Conservation (phyloP, 2,113 vertebrate genomes). For the Bettongia penicillata region DNA sequence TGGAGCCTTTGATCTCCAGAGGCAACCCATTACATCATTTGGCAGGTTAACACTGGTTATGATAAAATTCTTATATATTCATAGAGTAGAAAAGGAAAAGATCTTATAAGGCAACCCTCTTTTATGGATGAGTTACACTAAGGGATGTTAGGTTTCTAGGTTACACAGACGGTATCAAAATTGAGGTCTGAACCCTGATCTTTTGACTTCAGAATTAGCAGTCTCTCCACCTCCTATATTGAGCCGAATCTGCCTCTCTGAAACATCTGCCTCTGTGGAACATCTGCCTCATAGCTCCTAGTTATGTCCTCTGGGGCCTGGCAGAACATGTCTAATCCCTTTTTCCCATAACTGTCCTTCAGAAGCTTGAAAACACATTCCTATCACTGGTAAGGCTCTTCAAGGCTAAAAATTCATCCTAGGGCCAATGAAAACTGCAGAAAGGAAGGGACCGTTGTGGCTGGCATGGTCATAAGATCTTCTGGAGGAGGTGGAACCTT, state of each 20-base stretch:
- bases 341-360: not conserved
- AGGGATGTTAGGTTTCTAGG: conserved; percentile 16
- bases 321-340: not conserved
- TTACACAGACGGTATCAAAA: conserved; percentile 21
- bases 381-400: not conserved
- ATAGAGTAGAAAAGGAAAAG: not conserved
- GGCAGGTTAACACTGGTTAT: not conserved
- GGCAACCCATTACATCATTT: not conserved
- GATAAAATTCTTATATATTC: not conserved
- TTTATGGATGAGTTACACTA: not conserved
- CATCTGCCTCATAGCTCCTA: not conserved
- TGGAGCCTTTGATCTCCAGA: not conserved
- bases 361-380: not conserved
- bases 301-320: not conserved
- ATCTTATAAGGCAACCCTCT: not conserved
- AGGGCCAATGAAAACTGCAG: not conserved
- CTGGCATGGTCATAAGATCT: not conserved
- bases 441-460: not conserved
- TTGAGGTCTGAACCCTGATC: not conserved
- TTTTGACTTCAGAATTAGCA: conserved; percentile 9
- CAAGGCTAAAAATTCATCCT: not conserved
- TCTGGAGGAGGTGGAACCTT: not conserved
- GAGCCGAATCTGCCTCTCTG: not conserved
- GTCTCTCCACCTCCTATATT: not conserved
- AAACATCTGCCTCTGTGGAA: not conserved